Conservation (phyloP, 2,888 invertebrate genomes). For the Limnephilus rhombicus region DNA sequence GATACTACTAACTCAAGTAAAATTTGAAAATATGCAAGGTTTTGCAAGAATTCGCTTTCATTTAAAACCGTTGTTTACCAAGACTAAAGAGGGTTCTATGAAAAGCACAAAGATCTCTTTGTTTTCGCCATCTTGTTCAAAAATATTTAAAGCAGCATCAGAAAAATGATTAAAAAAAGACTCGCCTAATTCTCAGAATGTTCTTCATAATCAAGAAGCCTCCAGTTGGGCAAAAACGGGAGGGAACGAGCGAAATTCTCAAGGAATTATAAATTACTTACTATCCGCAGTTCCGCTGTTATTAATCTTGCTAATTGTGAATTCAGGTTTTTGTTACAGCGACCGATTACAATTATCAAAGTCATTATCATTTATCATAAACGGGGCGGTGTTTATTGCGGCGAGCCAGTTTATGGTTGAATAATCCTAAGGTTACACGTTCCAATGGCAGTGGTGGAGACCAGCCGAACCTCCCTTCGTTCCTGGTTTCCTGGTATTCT, state of each 20-base stretch:
- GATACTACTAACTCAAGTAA: background rate
- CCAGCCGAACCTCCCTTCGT: background rate
- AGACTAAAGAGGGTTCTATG: background rate
- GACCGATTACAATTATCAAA: slow-evolving; percentile 60
- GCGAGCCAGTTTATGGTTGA: slow-evolving; percentile 53
- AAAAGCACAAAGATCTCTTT: background rate
- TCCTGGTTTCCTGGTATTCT: background rate
- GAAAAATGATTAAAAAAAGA: background rate
- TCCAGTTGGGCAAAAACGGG: background rate
- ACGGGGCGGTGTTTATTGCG: slow-evolving; percentile 50
- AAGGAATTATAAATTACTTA: background rate
- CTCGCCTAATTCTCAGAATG: background rate
- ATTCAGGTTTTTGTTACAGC: slow-evolving; percentile 60
- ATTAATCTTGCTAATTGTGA: slow-evolving; percentile 58
- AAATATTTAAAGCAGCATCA: background rate
- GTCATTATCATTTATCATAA: slow-evolving; percentile 64
- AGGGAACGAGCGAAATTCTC: background rate
- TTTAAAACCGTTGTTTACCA: background rate
- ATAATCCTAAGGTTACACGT: slow-evolving; percentile 42
- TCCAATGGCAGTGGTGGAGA: background rate
- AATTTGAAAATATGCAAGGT: background rate
- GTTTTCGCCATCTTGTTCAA: background rate
- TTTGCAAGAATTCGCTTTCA: background rate
- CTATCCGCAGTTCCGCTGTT: slow-evolving; percentile 49
- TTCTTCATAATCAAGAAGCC: background rate